Conservation (phyloP, 2,888 invertebrate genomes). For the Apotomis capreana region DNA sequence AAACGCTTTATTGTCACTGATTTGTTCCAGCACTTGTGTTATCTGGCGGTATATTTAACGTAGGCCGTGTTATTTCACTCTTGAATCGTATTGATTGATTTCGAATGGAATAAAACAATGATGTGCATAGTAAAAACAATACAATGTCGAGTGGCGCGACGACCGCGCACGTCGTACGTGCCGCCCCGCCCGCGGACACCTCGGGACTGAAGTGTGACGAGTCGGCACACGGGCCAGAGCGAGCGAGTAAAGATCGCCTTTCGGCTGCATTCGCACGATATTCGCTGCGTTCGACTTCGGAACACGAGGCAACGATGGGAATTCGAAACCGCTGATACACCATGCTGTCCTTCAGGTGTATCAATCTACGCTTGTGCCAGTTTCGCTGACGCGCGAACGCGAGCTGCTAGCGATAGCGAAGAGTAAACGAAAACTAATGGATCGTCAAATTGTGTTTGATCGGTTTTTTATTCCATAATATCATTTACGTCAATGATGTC, state of each 20-base stretch:
- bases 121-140: constrained; percentile 74
- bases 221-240: constrained; percentile 47
- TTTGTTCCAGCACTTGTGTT: constrained; percentile 53
- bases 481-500: constrained; percentile 12
- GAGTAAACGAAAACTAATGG: constrained; percentile 26
- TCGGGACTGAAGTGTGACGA: constrained; percentile 66
- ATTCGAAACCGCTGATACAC: constrained; percentile 30
- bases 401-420: neutral
- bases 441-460: constrained; percentile 30
- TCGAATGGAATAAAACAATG: constrained; percentile 75
- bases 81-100: constrained; percentile 73
- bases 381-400: constrained; percentile 13
- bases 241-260: constrained; percentile 68
- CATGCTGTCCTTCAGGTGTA: constrained; percentile 30
- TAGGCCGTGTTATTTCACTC: constrained; percentile 68
- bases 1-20: constrained; percentile 60
- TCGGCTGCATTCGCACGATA: constrained; percentile 71
- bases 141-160: constrained; percentile 76
- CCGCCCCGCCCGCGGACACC: constrained; percentile 81
- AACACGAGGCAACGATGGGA: constrained; percentile 43
- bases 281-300: constrained; percentile 63
- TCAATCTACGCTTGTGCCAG: constrained; percentile 26
- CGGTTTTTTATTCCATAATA: constrained; percentile 16
- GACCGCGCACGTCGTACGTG: constrained; percentile 68
- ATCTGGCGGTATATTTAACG: constrained; percentile 51